A percentile compares a stretch with the other conserved stretches of the same genome.
Conservation (phyloP, 2,797 vertebrate species). For the Notamacropus eugenii region DNA sequence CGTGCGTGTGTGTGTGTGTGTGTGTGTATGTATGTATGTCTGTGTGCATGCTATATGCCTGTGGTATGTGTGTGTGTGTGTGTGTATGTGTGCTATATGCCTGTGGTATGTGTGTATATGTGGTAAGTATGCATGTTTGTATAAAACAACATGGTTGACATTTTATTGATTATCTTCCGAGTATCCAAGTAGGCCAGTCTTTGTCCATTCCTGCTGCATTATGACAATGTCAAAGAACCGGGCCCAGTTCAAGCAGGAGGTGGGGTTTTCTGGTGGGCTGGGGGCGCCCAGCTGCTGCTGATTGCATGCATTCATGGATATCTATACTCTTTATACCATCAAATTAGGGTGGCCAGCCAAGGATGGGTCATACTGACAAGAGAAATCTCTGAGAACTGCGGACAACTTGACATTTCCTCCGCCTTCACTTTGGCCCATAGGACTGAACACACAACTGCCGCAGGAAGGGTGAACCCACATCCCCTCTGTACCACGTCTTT, state of each 20-base stretch:
- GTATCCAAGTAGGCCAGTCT: background rate
- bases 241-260: too few relatives aligned
- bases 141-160: background rate
- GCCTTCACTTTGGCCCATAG: background rate
- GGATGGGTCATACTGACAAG: background rate
- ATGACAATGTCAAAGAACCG: background rate
- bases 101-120: background rate
- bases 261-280: background rate
- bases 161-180: background rate
- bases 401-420: background rate
- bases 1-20: background rate
- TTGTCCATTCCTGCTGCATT: background rate
- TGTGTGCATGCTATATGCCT: background rate
- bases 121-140: background rate
- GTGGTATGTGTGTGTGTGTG: too few relatives aligned
- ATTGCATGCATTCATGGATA: background rate
- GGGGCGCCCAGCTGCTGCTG: background rate
- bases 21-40: background rate
- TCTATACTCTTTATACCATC: background rate
- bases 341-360: background rate
- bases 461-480: too few relatives aligned
- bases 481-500: background rate
- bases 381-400: background rate
- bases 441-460: background rate
- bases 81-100: background rate